Percentiles rank a stretch among this genome's conserved stretches.
phyloP scores from a whole-genome alignment of 2,113 vertebrate species.

The Chionis minor region DNA sequence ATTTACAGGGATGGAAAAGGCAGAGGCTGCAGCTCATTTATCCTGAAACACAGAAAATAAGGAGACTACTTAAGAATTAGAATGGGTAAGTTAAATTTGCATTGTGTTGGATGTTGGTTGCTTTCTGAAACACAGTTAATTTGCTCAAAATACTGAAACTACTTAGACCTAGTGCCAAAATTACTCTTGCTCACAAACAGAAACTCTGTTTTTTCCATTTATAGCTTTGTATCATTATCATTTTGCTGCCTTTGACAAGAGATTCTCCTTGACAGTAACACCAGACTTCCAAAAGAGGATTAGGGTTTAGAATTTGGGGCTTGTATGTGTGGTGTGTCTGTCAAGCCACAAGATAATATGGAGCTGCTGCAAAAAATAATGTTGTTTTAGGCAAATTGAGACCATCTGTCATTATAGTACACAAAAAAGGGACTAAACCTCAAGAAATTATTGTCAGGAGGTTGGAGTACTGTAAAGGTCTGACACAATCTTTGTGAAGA shows the following conservation, averaged over 20 bases:
- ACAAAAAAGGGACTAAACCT: neutral
- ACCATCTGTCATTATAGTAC: neutral
- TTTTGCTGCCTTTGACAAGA: neutral
- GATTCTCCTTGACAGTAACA: neutral
- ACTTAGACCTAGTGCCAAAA: neutral
- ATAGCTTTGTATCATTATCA: neutral
- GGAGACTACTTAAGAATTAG: neutral
- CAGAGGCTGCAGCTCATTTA: neutral
- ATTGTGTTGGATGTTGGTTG: no score
- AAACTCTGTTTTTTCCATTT: neutral
- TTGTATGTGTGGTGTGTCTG: neutral
- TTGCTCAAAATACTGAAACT: neutral
- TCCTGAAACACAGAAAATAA: neutral
- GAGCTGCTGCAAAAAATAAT: neutral
- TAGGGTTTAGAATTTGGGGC: no score
- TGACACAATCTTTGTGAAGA: neutral
- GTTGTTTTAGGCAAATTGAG: neutral
- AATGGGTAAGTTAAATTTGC: neutral
- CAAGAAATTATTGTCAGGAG: neutral
- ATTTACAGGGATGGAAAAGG: neutral
- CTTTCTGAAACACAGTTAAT: neutral
- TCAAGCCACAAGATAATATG: neutral
- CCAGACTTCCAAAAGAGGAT: neutral
- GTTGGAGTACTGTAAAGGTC: neutral
- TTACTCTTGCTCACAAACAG: neutral